phyloP scores from a whole-genome alignment of 2,113 vertebrate species.

The Megaceryle maxima region DNA sequence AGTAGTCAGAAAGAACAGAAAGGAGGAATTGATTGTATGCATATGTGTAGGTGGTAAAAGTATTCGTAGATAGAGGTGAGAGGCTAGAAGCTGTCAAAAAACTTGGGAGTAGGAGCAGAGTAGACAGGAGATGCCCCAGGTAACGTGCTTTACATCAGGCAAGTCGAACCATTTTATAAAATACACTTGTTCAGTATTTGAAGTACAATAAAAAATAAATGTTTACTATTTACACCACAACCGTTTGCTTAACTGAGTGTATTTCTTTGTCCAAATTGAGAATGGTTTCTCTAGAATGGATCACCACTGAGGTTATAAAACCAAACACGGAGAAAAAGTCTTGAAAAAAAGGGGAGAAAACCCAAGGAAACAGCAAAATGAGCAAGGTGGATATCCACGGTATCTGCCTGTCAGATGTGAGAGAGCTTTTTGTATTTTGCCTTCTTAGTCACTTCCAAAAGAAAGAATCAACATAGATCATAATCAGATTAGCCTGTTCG shows the following conservation, averaged over 20 bases:
- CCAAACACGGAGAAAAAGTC: neutral
- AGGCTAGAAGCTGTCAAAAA: slow-evolving; percentile 50
- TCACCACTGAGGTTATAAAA: neutral
- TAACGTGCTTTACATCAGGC: neutral
- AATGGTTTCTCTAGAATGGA: neutral
- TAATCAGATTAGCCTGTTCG: slow-evolving; percentile 43
- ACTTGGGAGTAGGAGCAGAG: neutral
- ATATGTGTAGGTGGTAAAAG: slow-evolving; percentile 27
- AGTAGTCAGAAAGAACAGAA: slow-evolving; percentile 13
- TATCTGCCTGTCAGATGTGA: neutral
- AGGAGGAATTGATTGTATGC: slow-evolving; percentile 15
- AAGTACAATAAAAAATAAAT: neutral
- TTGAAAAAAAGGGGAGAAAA: neutral
- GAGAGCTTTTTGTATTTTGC: neutral
- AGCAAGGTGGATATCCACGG: neutral
- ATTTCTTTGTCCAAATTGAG: neutral
- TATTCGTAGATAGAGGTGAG: slow-evolving; percentile 54
- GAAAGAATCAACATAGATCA: slow-evolving; percentile 13
- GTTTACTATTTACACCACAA: neutral
- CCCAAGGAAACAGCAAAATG: neutral
- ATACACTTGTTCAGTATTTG: neutral
- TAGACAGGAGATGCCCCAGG: neutral
- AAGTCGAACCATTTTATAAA: neutral
- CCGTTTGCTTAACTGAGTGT: neutral
- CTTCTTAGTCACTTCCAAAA: neutral